These are phyloP conservation scores for Bryconaethiops microstoma DNA, from an alignment of 2,797 vertebrate species.

Conservation along the genomic window DNA sequence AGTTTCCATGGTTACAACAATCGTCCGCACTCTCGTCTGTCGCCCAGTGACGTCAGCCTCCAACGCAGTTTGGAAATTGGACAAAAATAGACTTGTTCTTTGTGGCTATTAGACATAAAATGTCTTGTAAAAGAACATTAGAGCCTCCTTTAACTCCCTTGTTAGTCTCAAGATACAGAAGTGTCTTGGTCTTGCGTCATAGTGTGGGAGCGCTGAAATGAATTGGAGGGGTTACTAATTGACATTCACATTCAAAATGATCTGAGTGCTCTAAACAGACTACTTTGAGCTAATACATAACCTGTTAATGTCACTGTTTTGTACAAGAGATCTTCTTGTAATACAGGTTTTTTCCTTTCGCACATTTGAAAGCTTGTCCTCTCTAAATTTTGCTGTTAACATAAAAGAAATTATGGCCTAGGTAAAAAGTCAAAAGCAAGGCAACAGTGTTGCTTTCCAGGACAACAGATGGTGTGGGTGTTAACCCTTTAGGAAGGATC, in stretches of 20 bases:
- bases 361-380: neutral
- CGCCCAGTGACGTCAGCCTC: conserved; percentile 76
- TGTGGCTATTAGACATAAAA: conserved; percentile 53
- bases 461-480: conserved; percentile 56
- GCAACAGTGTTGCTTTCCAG: conserved; percentile 25
- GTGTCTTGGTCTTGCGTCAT: conserved; percentile 6
- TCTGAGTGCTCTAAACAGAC: neutral
- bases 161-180: neutral
- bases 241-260: neutral
- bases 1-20: conserved; percentile 79
- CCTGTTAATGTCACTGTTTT: neutral
- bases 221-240: neutral
- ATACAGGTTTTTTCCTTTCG: neutral
- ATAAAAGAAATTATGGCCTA: neutral
- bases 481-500: conserved; percentile 57
- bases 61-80: conserved; percentile 71
- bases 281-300: neutral
- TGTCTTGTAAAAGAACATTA: conserved; percentile 18
- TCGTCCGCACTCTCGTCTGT: conserved; percentile 62
- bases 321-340: neutral
- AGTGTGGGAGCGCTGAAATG: neutral
- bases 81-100: conserved; percentile 73
- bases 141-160: neutral
- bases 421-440: conserved; percentile 27
- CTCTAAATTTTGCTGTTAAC: neutral